Percentiles rank a stretch among this genome's conserved stretches.
Evolutionary conservation across 2,113 vertebrate species (phyloP).

Genomic region (Elachura formosa): DNA sequence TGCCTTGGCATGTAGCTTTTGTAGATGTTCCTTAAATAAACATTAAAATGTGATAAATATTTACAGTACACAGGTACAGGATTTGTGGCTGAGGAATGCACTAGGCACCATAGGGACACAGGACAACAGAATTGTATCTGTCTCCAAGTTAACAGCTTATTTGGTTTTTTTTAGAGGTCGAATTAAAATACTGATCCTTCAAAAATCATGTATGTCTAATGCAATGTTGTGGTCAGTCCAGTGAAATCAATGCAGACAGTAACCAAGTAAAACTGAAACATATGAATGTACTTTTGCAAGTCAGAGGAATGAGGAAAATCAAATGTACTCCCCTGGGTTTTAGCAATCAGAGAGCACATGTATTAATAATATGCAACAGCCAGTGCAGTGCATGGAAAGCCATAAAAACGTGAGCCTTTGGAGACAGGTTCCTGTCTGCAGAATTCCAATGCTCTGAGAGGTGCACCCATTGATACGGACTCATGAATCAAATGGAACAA

Average conservation of each 20-base stretch:
- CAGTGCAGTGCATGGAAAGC: not conserved
- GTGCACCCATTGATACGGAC: constrained; percentile 17
- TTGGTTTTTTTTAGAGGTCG: not conserved
- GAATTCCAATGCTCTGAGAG: constrained; percentile 20
- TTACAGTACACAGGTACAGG: not conserved
- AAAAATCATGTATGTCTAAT: not conserved
- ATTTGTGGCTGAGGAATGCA: not conserved
- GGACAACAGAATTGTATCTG: not conserved
- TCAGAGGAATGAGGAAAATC: constrained; percentile 11
- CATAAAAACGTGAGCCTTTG: not conserved
- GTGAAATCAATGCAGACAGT: not conserved
- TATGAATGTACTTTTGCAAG: not conserved
- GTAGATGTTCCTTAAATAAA: not conserved
- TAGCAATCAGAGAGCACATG: not conserved
- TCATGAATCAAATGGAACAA: constrained; percentile 42
- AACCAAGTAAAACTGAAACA: not conserved
- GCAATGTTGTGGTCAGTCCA: not conserved
- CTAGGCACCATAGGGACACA: not conserved
- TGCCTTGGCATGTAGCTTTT: not conserved
- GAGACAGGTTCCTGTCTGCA: not conserved
- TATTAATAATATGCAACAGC: constrained; percentile 18
- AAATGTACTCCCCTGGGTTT: not conserved
- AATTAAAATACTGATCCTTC: not conserved
- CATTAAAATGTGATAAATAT: too few species aligned
- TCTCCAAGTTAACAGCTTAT: not conserved